phyloP scores from a whole-genome alignment of 2,113 vertebrate species.

The Seriola quinqueradiata region DNA sequence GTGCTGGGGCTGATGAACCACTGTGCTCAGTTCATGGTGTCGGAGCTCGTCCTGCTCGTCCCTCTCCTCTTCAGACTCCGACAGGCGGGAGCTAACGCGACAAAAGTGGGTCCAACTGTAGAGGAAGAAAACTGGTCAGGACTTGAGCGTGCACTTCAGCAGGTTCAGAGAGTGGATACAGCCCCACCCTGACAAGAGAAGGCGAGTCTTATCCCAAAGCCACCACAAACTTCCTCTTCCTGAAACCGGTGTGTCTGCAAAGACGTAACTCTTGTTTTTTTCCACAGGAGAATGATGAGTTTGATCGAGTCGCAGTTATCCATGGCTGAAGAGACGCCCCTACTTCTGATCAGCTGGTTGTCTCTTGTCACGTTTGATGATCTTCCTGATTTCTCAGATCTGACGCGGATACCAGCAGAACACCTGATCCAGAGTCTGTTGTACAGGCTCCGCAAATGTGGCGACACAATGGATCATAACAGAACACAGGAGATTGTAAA shows the following conservation, averaged over 20 bases:
- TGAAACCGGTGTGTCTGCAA: not conserved
- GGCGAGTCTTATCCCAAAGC: slow-evolving; percentile 38
- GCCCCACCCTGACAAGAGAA: slow-evolving; percentile 35
- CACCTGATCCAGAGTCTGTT: slow-evolving; percentile 77
- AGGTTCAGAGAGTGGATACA: slow-evolving; percentile 54
- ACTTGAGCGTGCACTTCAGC: not conserved
- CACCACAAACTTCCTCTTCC: rapidly evolving
- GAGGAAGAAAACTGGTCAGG: slow-evolving; percentile 74
- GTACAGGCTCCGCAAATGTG: slow-evolving; percentile 65
- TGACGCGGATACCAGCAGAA: slow-evolving; percentile 41
- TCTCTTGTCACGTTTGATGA: slow-evolving; percentile 75
- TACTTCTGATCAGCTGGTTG: slow-evolving; percentile 75
- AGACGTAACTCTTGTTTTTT: not conserved
- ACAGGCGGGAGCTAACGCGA: slow-evolving; percentile 21
- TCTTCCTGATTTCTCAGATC: slow-evolving; percentile 48
- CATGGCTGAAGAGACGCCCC: slow-evolving; percentile 50
- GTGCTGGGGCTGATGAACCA: slow-evolving; percentile 72
- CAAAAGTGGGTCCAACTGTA: slow-evolving; percentile 34
- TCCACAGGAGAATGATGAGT: slow-evolving; percentile 67
- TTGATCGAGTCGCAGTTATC: slow-evolving; percentile 46
- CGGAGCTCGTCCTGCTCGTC: slow-evolving; percentile 78
- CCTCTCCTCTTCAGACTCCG: slow-evolving; percentile 74
- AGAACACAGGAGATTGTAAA: slow-evolving; percentile 1
- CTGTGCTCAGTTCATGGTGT: not conserved
- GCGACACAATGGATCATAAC: rapidly evolving